A percentile compares a stretch with the other conserved stretches of the same genome.
phyloP scores from a whole-genome alignment of 2,888 invertebrate species.

The Ochropacha duplaris region DNA sequence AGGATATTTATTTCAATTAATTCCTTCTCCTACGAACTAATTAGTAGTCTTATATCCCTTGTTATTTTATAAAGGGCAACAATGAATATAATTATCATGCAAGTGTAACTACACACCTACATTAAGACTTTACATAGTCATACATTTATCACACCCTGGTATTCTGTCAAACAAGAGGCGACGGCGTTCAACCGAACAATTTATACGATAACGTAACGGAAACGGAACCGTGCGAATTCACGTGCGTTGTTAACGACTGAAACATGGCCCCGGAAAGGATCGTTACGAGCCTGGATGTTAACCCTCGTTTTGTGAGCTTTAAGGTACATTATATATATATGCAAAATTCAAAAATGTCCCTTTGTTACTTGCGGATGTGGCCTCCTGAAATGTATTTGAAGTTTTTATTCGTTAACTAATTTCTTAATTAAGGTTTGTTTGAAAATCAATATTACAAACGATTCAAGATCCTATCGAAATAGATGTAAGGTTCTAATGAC shows the following conservation, averaged over 20 bases:
- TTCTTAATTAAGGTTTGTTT: background rate
- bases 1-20: no score
- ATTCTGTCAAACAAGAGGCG: conserved; percentile 24
- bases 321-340: conserved; percentile 42
- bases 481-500: no score
- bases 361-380: conserved; percentile 8
- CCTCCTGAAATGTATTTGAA: background rate
- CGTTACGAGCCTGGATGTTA: conserved; percentile 41
- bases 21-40: no score
- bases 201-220: conserved; percentile 61
- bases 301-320: conserved; percentile 39
- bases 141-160: conserved; percentile 20
- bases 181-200: conserved; percentile 39
- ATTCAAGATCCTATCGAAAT: no score
- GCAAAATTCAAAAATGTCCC: conserved; percentile 54
- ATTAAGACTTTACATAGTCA: background rate
- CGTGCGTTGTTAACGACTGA: conserved; percentile 67
- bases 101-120: background rate
- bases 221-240: conserved; percentile 62
- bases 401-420: background rate
- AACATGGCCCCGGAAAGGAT: conserved; percentile 70
- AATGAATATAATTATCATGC: background rate
- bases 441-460: no score
- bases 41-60: no score
- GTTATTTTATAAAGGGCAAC: no score